Base-by-base conservation (phyloP, 2,113 vertebrate genomes). In the Leptosomus discolor region DNA sequence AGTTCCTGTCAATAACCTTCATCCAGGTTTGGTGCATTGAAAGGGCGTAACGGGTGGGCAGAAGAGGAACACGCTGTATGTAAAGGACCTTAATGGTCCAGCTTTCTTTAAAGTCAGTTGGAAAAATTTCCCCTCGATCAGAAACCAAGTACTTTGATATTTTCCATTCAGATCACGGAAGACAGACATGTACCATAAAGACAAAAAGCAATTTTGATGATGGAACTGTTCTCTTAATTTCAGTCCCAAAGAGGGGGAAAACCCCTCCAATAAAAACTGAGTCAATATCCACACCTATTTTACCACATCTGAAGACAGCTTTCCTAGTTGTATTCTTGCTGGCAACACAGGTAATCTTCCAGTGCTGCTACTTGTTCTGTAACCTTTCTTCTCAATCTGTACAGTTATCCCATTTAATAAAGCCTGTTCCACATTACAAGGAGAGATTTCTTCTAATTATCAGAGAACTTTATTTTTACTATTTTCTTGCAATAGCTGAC, bases 1-100 rank as follows among this genome's bases (percentile, higher is more conserved):
- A 76, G 11, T 27, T 73, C 37, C 63, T 74, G 67, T 16, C 7
- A 34, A 71, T 36, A 76, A 27, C 60, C 21, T 51, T 36, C 17
- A 18, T 64, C 53, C 83, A 65, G 30, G 34, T 69, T 76, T 83
- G 39, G 50, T 77, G 10, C 51, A 36, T 5, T 34, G 27, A 50
- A 76, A 86, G 27, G 3, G 0, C 1, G 0, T 12, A 37, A 88
- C 9, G 22, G 13, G 32, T 41, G 22, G 50, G 36, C 41, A 74
- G 48, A 57, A 68, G n/a, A n/a, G 48, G 32, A 74, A n/a, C 19
- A 58, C 41, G 9, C 54, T 79, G 41, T 53, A 36, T 7, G 15
- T 67, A 21, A 81, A 81, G 34, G 21, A 43, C 23, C 21, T 75
- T 23, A 73, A 43, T 34, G 22, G 34, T 69, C 36, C 58, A 86